A percentile compares a stretch with the other conserved stretches of the same genome.
These are phyloP conservation scores for Agapornis canus DNA, from an alignment of 2,797 vertebrate species.

Conservation along the genomic window DNA sequence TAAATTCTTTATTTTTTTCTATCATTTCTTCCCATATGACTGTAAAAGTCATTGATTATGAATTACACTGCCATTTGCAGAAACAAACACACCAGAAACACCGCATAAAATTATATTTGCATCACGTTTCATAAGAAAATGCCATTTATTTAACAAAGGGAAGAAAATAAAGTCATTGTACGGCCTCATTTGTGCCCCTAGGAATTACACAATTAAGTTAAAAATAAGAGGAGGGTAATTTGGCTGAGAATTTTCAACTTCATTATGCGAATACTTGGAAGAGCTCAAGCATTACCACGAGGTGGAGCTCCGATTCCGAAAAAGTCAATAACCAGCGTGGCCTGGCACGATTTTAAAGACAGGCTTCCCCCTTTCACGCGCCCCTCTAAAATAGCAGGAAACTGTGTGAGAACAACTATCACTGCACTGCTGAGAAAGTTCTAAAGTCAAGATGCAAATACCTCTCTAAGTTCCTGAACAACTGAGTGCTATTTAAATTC, in stretches of 20 bases:
- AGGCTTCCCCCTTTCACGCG: accelerated
- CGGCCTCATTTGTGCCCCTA: background rate
- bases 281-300: background rate
- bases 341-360: background rate
- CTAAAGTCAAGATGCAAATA: background rate
- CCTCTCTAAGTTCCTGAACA: background rate
- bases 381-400: background rate
- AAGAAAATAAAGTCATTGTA: background rate
- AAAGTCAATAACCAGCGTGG: background rate
- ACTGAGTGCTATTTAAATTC: background rate
- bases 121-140: background rate
- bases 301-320: background rate
- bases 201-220: background rate
- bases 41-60: background rate
- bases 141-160: background rate
- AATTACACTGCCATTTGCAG: background rate
- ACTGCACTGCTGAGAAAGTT: background rate
- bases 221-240: background rate
- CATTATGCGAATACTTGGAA: accelerated
- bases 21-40: background rate
- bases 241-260: background rate
- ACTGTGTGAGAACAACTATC: background rate
- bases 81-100: background rate
- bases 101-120: background rate
- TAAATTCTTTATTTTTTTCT: background rate